Evolutionary conservation across 1,140 invertebrate species (phyloP).

Genomic region (Scylla paramamosain): DNA sequence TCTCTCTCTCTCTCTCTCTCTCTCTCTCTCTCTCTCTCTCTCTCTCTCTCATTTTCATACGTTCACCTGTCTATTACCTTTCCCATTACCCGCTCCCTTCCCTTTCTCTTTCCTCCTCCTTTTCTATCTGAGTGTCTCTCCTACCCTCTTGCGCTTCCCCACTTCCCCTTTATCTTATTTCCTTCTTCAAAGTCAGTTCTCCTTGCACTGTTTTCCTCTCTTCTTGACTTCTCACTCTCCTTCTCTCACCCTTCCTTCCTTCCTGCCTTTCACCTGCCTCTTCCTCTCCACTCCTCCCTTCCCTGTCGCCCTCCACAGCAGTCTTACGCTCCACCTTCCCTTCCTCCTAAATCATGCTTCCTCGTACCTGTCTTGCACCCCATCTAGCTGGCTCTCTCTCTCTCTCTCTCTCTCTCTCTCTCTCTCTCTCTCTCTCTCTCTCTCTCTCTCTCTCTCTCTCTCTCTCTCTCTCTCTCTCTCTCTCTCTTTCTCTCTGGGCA

Average conservation of each 20-base stretch:
- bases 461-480: too few relatives aligned
- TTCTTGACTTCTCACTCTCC: neutral
- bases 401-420: too few relatives aligned
- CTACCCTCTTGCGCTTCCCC: neutral
- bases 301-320: neutral
- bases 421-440: too few relatives aligned
- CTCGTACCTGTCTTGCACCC: neutral
- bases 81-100: neutral
- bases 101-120: neutral
- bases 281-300: too few relatives aligned
- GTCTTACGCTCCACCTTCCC: neutral
- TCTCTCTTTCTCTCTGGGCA: too few relatives aligned
- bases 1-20: slow-evolving; percentile 30
- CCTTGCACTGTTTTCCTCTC: neutral
- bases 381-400: too few relatives aligned
- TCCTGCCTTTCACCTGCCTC: neutral
- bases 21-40: slow-evolving; percentile 29
- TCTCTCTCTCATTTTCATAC: neutral
- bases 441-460: too few relatives aligned
- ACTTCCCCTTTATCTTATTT: neutral
- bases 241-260: neutral
- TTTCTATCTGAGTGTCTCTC: neutral
- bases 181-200: neutral
- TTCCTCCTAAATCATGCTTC: neutral
- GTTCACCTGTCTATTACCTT: neutral